Evolutionary conservation across 2,113 vertebrate genomes (phyloP), one percentile per base, ranked within the genome.

Genomic region (Myrmecobius fasciatus): DNA sequence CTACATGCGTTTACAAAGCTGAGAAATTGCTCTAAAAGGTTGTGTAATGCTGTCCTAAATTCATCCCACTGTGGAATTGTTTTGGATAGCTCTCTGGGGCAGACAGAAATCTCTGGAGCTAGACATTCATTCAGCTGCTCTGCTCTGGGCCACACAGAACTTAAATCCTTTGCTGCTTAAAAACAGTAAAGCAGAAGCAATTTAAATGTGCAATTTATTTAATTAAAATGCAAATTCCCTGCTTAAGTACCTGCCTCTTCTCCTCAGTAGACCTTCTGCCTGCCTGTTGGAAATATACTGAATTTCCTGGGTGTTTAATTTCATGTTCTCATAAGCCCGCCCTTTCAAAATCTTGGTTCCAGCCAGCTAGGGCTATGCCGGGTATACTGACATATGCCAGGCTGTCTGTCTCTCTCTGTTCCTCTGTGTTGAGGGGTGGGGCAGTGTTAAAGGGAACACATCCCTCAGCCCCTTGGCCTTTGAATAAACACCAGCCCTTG

Each of bases 101-200:
- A 90, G 89, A 48, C 48, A 31, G 89, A 10, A 31, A 31, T 31
- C 89, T 90, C 48, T 90, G 89, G 46, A 90, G 89, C 48, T 49
- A 28, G 46, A 48, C 89, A 51, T 47, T 47, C 46, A 51, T 48
- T 90, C 89, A 90, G 47, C 89, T 49, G 46, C 47, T 90, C 47
- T 90, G 89, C 48, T 90, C 47, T 90, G 28, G 48, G 48, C 89
- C 47, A 90, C 89, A 31, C 25, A 49, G 28, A 90, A 51, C 89
- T 90, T 49, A 90, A 90, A 90, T 31, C 46, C 48, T 90, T 48
- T 49, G 47, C 89, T 48, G 89, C 47, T 90, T 90, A 49, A 90
- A 90, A 90, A 28, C 89, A 90, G 89, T 90, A 90, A 90, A 8
- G 47, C 25, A 90, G 89, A 90, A 49, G 89, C 89, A 90, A 51